Evolutionary conservation across 64 coral and sea anemone genomes (phyloP), one percentile per base, ranked within the genome.

Genomic region (Trachythela sp.): DNA sequence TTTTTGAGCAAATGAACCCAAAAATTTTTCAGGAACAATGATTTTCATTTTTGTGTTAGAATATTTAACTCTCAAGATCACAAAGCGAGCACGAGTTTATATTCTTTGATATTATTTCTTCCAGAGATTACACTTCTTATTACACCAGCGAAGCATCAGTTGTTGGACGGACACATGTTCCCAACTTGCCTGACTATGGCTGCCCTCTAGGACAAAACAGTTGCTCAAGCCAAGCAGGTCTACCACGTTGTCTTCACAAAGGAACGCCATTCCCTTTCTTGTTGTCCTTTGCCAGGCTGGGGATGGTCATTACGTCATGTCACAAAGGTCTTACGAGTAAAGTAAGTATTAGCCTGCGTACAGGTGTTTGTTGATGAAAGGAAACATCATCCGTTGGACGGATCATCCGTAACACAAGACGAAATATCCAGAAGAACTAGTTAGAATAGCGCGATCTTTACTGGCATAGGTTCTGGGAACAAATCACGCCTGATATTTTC

Each of bases 161-260:
- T 27, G 1, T 13, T 36, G 48, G 33, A 15, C 14, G 34, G 86
- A 48, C 41, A 83, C 76, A 33, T 48, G 58, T 87, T 24, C 14
- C 71, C 6, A 85, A 39, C 54, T 83, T 92, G 45, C 85, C 85
- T 39, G 90, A 86, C 36, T 91, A 91, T 30, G 60, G 90, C 39
- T 48, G 90, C 48, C 17, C 18, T 36, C 35, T 86, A 13, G 18
- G n/a, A 11, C 29, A 39, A 11, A 85, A 48, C 7, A 15, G 32
- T 77, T 56, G 51, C 24, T 52, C 20, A n/a, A 30, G 50, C 37
- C 43, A 37, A 13, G 33, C 13, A 14, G 30, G 18, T 77, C 22
- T 20, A 20, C 56, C 48, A 51, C 58, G 70, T 39, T 88, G 86
- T 43, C 38, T 64, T 49, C 43, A 37, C 0, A 80, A 37, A 80